Conservation (phyloP, 2,797 vertebrate genomes). For the Tragelaphus eurycerus region DNA sequence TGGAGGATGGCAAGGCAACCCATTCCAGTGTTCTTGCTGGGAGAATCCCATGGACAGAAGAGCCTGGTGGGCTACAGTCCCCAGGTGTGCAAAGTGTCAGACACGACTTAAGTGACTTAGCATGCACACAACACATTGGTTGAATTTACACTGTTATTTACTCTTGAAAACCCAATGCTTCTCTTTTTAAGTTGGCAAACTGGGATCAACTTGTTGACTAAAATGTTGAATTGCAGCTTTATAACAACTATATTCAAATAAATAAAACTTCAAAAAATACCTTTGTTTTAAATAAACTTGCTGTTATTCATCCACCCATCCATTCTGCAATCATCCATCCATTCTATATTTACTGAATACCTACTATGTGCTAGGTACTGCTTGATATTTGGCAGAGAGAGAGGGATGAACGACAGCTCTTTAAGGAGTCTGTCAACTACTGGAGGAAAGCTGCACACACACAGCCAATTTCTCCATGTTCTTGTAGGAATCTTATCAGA, state of each 20-base stretch:
- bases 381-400: background rate
- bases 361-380: background rate
- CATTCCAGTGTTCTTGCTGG: background rate
- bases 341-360: background rate
- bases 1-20: background rate
- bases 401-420: background rate
- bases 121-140: background rate
- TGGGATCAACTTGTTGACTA: background rate
- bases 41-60: background rate
- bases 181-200: background rate
- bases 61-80: background rate
- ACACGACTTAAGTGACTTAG: background rate
- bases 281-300: background rate
- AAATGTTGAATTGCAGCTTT: background rate
- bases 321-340: background rate
- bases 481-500: background rate
- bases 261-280: background rate
- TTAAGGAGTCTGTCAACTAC: background rate
- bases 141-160: background rate
- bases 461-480: background rate
- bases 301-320: background rate
- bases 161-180: conserved; percentile 13
- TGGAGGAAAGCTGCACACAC: background rate
- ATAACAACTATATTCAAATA: background rate
- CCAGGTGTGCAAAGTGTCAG: background rate